A percentile compares a stretch with the other conserved stretches of the same genome.
Conservation (phyloP, 2,888 invertebrate species). For the Dynastes tityus region DNA sequence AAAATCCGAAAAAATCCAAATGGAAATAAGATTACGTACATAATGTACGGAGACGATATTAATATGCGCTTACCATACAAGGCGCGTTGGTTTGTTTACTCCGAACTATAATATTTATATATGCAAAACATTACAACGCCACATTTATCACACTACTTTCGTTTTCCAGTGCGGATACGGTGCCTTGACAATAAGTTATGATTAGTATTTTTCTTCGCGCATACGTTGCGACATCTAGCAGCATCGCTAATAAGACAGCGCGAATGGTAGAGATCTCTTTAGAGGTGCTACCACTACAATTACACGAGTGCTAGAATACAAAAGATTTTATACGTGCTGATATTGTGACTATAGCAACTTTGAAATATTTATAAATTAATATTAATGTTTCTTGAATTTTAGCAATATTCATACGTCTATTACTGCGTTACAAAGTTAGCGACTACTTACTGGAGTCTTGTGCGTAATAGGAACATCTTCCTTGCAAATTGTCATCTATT, state of each 20-base stretch:
- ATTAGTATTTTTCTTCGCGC: slow-evolving; percentile 62
- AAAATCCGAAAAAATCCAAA: slow-evolving; percentile 56
- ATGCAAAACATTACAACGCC: slow-evolving; percentile 68
- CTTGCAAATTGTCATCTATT: too few relatives aligned
- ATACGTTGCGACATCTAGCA: slow-evolving; percentile 20
- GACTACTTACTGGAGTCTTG: too few relatives aligned
- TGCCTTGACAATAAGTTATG: slow-evolving; percentile 67
- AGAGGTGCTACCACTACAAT: not conserved
- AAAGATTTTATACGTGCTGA: too few relatives aligned
- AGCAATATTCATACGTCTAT: too few relatives aligned
- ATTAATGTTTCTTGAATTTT: too few relatives aligned
- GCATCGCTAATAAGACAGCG: slow-evolving; percentile 16
- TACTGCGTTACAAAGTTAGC: too few relatives aligned
- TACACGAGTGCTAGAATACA: too few relatives aligned
- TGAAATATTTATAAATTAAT: too few relatives aligned
- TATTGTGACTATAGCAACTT: too few relatives aligned
- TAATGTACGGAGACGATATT: slow-evolving; percentile 61
- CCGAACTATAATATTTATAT: slow-evolving; percentile 68
- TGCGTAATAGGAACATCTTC: too few relatives aligned
- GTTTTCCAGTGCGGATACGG: slow-evolving; percentile 68
- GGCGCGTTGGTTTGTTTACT: slow-evolving; percentile 65
- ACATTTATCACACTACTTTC: slow-evolving; percentile 68
- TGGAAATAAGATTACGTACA: slow-evolving; percentile 61
- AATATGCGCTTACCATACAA: slow-evolving; percentile 63
- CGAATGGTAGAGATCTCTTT: not conserved